Base-by-base conservation (phyloP, 1,140 invertebrate genomes). In the Drosophila quadrilineata region DNA sequence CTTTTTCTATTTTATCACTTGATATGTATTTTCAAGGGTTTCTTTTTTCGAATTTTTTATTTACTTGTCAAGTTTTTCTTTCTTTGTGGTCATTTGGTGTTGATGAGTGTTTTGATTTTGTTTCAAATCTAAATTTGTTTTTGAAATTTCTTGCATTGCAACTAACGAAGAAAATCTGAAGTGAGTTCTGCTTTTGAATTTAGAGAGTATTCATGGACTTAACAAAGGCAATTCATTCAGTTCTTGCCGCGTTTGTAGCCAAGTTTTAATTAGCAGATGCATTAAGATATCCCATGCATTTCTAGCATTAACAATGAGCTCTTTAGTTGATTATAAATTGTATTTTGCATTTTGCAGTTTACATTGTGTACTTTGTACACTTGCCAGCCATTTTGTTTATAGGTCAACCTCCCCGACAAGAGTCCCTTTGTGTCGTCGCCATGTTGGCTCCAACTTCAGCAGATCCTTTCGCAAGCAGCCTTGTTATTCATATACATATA, bases 201-300 rank as follows among this genome's bases (percentile, higher is more conserved):
- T 43, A 3, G 29, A 19, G 16, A 2, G 35, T 17, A 6, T 38
- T 8, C 8, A 3, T 3, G 16, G 16, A 8, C 0, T 12, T 21
- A n/a, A 22, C n/a, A 38, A 17, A 17, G n/a, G n/a, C 22, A 17
- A n/a, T 10, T 12, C 6, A 33, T 19, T 9, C 22, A 17, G 19
- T 29, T 59, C 17, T 19, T 31, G 29, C 19, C 46, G 60, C 45
- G 31, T 41, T 38, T 26, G 57, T 43, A 38, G 28, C 16, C 3
- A 64, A n/a, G n/a, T 54, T 73, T 67, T 49, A 74, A 79, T 77
- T 79, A 70, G 46, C 35, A 59, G 57, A 65, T 70, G 75, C 75
- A 70, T 36, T 46, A 43, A 59, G 64, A 59, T 59, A 60, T 59
- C 22, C 22, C 35, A 21, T 31, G 26, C n/a, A n/a, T 40, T 31